phyloP scores from a whole-genome alignment of 2,113 vertebrate species.

The Dipodomys merriami region DNA sequence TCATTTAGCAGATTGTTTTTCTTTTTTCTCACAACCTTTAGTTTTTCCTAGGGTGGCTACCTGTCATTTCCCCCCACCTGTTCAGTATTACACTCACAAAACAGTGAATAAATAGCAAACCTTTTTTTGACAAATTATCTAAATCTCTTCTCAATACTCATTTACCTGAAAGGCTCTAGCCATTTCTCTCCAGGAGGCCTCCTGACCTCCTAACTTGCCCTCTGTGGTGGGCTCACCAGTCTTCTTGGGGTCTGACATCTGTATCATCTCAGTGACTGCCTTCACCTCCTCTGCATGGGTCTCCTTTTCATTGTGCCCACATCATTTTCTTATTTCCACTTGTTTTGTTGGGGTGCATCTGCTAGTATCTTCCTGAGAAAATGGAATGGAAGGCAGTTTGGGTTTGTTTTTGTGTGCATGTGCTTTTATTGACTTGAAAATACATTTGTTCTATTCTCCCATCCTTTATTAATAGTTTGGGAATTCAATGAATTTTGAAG shows the following conservation, averaged over 20 bases:
- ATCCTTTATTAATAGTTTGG: background rate
- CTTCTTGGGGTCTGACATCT: background rate
- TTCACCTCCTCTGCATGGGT: background rate
- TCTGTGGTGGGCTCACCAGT: background rate
- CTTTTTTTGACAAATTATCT: slow-evolving; percentile 2
- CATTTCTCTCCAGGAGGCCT: background rate
- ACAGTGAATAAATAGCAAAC: slow-evolving; percentile 32
- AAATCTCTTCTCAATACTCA: background rate
- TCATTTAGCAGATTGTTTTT: slow-evolving; percentile 46
- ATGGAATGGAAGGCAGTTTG: background rate
- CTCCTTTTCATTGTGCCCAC: background rate
- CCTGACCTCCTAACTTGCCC: background rate
- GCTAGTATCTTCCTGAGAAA: slow-evolving; percentile 45
- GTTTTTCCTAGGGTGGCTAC: slow-evolving; percentile 28
- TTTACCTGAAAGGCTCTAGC: background rate
- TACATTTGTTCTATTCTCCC: slow-evolving; percentile 2
- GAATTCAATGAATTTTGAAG: slow-evolving; percentile 26
- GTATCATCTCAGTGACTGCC: background rate
- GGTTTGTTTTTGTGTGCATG: background rate
- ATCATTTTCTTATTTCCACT: background rate
- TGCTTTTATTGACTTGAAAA: slow-evolving; percentile 11
- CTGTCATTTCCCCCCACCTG: slow-evolving; percentile 4
- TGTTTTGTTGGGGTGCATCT: slow-evolving; percentile 31
- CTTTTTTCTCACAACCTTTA: slow-evolving; percentile 22
- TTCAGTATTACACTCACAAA: background rate